A percentile compares a stretch with the other conserved stretches of the same genome.
Conservation (phyloP, 2,113 vertebrate genomes). For the Paramormyrops kingsleyae region DNA sequence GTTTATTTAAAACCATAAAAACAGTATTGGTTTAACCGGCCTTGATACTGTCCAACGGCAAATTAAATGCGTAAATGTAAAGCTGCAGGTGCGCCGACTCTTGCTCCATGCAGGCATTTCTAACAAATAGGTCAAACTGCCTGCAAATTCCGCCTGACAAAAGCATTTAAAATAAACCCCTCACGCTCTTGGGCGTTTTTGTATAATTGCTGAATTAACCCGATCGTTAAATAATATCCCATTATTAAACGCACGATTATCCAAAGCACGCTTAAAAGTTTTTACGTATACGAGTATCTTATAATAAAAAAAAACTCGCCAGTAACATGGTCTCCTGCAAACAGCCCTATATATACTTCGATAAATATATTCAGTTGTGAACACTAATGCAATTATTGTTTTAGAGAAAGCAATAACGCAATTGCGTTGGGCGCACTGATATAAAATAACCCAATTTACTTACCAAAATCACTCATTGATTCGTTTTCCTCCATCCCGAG, state of each 20-base stretch:
- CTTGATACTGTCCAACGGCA: neutral
- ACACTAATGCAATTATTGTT: conserved; percentile 2
- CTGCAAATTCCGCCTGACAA: neutral
- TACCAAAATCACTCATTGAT: conserved; percentile 51
- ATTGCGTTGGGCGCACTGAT: conserved; percentile 14
- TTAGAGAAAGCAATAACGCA: conserved; percentile 33
- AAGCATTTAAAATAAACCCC: neutral
- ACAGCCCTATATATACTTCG: neutral
- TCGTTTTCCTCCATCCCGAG: conserved; percentile 48
- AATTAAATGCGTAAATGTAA: neutral
- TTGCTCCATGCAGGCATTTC: neutral
- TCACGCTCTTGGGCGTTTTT: neutral
- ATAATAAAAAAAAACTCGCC: neutral
- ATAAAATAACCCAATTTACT: neutral
- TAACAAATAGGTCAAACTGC: neutral
- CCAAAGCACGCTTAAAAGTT: neutral
- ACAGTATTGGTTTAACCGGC: neutral
- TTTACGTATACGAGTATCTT: neutral
- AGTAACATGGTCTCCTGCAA: neutral
- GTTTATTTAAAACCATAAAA: neutral
- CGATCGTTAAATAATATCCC: neutral
- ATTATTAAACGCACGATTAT: neutral
- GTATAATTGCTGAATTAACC: neutral
- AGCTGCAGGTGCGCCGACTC: neutral
- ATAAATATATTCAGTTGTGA: neutral